A percentile compares a stretch with the other conserved stretches of the same genome.
phyloP scores from a whole-genome alignment of 37 sponge, comb jelly and placozoan species.

The Aplysina aerophoba region DNA sequence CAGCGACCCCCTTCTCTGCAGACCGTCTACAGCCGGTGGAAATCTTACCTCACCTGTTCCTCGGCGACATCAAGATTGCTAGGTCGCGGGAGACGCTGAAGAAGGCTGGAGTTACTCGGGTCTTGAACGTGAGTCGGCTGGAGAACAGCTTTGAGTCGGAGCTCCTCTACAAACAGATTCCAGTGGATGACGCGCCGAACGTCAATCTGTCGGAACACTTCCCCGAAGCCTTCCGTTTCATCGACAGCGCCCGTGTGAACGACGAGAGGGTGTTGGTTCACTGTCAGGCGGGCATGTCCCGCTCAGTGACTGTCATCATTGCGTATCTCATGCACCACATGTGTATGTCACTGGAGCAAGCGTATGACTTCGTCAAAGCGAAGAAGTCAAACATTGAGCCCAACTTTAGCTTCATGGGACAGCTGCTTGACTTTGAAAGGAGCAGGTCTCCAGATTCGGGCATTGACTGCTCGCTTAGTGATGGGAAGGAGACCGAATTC shows the following conservation, averaged over 20 bases:
- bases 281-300: conserved; percentile 89
- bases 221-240: conserved; percentile 80
- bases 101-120: conserved; percentile 28
- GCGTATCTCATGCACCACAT: conserved; percentile 89
- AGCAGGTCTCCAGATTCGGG: conserved; percentile 61
- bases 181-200: conserved; percentile 83
- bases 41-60: conserved; percentile 70
- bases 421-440: conserved; percentile 78
- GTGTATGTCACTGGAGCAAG: conserved; percentile 62
- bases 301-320: conserved; percentile 85
- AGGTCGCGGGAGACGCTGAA: conserved; percentile 25
- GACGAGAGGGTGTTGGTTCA: conserved; percentile 86
- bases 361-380: conserved; percentile 84
- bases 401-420: conserved; percentile 92
- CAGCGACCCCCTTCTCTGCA: conserved; percentile 9
- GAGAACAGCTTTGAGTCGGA: conserved; percentile 45
- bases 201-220: conserved; percentile 74
- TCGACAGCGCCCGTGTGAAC: conserved; percentile 67
- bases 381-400: conserved; percentile 76
- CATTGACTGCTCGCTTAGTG: conserved; percentile 21
- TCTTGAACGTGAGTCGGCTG: conserved; percentile 66
- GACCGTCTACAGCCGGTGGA: conserved; percentile 36
- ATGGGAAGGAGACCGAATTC: not conserved
- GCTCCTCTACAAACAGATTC: conserved; percentile 78
- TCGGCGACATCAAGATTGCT: conserved; percentile 68